Percentiles rank a stretch among this genome's conserved stretches.
Evolutionary conservation across 2,113 vertebrate species (phyloP).

Genomic region (Cichladusa arquata): DNA sequence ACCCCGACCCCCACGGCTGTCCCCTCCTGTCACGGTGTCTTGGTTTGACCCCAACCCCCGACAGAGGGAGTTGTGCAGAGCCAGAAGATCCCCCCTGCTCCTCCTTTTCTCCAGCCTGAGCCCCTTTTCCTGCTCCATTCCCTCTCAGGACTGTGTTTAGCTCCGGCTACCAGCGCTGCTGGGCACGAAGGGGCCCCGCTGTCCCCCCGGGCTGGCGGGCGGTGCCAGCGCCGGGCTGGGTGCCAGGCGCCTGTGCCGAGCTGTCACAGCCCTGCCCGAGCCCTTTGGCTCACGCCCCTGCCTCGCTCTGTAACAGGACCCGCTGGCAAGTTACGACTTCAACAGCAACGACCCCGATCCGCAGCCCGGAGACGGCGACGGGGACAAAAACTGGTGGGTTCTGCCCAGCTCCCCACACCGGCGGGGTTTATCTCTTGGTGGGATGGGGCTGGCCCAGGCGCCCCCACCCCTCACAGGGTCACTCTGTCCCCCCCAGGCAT

Average conservation of each 20-base stretch:
- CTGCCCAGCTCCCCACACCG: neutral
- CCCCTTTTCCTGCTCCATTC: neutral
- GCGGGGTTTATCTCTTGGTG: no score
- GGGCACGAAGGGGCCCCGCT: neutral
- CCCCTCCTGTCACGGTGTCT: neutral
- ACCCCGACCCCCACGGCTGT: rapidly evolving
- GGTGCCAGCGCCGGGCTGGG: neutral
- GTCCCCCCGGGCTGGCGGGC: neutral
- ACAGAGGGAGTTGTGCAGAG: neutral
- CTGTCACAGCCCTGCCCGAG: neutral
- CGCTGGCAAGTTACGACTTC: conserved; percentile 77
- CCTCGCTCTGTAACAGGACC: conserved; percentile 62
- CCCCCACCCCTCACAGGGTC: neutral
- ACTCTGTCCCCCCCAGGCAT: conserved; percentile 56
- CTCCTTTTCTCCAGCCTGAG: neutral
- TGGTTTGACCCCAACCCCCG: no score
- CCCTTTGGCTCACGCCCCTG: rapidly evolving
- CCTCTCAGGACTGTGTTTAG: neutral
- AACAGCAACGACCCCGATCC: conserved; percentile 77
- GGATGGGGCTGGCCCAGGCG: rapidly evolving
- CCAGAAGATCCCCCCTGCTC: rapidly evolving
- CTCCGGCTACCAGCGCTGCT: rapidly evolving
- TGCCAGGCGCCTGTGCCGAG: neutral
- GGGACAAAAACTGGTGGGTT: conserved; percentile 74
- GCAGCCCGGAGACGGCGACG: conserved; percentile 66